Base-by-base conservation (phyloP, 2,888 invertebrate genomes). In the Leucania comma region DNA sequence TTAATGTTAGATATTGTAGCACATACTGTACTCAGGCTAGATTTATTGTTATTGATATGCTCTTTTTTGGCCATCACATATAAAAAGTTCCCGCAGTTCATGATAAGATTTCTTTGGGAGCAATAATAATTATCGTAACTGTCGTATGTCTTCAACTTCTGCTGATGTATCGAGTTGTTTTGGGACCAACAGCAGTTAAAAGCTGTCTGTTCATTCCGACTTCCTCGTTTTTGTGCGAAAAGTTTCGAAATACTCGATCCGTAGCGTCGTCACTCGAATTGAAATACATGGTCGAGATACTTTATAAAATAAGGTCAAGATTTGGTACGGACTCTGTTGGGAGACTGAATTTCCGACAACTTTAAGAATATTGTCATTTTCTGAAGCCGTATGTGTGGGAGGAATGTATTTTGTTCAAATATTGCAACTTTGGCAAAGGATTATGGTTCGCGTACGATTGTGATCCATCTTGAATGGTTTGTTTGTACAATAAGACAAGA, bases 131-230 rank as follows among this genome's bases (percentile, higher is more conserved):
- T 71, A 72, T 72, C 38, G 57, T 68, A 58, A 74, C 61, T 58
- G 57, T 64, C 67, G 24, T 62, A 67, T 62, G 26, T 59, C 53
- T 29, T 60, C 57, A 70, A 75, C 50, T 82, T 79, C 72, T 46
- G n/a, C 17, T 79, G 57, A 74, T 68, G 51, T 68, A 72, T 73
- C 22, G 50, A 48, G 70, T 68, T 76, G 70, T 79, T 79, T 70
- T 79, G 70, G 42, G n/a, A 5, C 53, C 51, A 58, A 48, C 14
- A 50, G 12, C 50, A 63, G 29, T 59, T 61, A 75, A 64, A 65
- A 71, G 53, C 65, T 71, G 51, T 68, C 38, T 61, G 38, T 78
- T 69, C n/a, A 57, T 46, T 50, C 54, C 38, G 58, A 54, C 54
- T 67, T 80, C 24, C 53, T 32, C 68, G 63, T 51, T 58, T 69